phyloP scores from a whole-genome alignment of 2,888 invertebrate genomes.

The Pristionchus fissidentatus region DNA sequence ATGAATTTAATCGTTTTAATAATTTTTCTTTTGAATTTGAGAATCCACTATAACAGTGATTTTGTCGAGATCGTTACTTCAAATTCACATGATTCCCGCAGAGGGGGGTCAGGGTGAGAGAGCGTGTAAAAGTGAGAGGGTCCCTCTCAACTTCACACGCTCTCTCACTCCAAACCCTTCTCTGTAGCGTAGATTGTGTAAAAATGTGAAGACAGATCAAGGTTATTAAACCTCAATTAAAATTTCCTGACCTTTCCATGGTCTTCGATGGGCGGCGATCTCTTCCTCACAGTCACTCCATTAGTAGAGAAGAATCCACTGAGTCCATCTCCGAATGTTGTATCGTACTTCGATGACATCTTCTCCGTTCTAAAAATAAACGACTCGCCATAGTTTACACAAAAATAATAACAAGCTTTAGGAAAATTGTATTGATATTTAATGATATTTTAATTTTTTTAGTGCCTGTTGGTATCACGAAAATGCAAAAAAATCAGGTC shows the following conservation, averaged over 20 bases:
- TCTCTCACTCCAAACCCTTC: too few relatives aligned
- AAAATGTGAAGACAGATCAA: neutral
- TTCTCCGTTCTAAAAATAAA: constrained; percentile 48
- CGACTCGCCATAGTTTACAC: too few relatives aligned
- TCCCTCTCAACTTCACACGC: too few relatives aligned
- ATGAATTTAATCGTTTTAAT: too few relatives aligned
- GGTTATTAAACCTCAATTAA: neutral
- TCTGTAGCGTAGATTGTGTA: neutral
- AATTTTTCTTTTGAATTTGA: too few relatives aligned
- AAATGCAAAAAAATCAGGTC: neutral
- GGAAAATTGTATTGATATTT: too few relatives aligned
- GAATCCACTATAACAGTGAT: too few relatives aligned
- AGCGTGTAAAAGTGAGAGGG: too few relatives aligned
- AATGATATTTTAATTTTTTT: neutral
- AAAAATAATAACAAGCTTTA: too few relatives aligned
- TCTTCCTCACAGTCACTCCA: constrained; percentile 23
- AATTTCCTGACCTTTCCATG: constrained; percentile 42
- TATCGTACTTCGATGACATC: constrained; percentile 48
- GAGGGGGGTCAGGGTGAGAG: too few relatives aligned
- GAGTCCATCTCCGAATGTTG: constrained; percentile 48
- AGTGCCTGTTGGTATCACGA: neutral
- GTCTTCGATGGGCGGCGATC: neutral
- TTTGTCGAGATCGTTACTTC: too few relatives aligned
- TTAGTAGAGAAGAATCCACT: constrained; percentile 45
- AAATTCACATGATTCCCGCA: too few relatives aligned